These are phyloP conservation scores for Drosophila rhopaloa DNA, from an alignment of 1,140 invertebrate species.

Conservation along the genomic window DNA sequence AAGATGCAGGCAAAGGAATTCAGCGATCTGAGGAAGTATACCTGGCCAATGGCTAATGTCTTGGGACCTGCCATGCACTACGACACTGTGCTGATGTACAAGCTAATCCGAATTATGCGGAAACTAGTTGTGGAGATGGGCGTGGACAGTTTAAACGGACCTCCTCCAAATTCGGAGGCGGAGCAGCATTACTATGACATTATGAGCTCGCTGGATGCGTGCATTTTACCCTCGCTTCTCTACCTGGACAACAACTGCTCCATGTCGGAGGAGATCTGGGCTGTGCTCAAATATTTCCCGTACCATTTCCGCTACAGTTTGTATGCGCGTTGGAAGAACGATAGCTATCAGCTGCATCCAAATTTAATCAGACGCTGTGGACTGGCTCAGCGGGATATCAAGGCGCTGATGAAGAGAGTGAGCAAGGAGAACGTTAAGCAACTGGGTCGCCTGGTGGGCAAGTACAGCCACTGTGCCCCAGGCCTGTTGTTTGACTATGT, in stretches of 20 bases:
- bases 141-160: conserved; percentile 74
- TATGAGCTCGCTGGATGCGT: conserved; percentile 93
- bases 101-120: conserved; percentile 89
- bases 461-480: conserved; percentile 98
- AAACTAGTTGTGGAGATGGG: conserved; percentile 75
- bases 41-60: conserved; percentile 94
- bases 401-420: conserved; percentile 98
- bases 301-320: conserved; percentile 96
- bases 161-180: conserved; percentile 62
- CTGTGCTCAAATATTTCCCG: conserved; percentile 94
- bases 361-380: conserved; percentile 92
- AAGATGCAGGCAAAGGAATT: conserved; percentile 86
- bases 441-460: conserved; percentile 97
- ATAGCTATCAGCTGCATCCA: conserved; percentile 92
- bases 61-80: conserved; percentile 95
- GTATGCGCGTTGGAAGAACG: conserved; percentile 97
- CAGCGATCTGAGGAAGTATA: conserved; percentile 90
- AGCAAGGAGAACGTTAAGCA: conserved; percentile 99
- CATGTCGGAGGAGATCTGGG: conserved; percentile 98
- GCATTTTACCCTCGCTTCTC: conserved; percentile 94
- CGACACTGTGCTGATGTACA: conserved; percentile 95
- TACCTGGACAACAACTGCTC: conserved; percentile 97
- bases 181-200: conserved; percentile 87
- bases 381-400: conserved; percentile 95
- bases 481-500: conserved; percentile 98